A percentile compares a stretch with the other conserved stretches of the same genome.
Conservation (phyloP, 2,113 vertebrate genomes). For the Rhegmatorhina hoffmannsi region DNA sequence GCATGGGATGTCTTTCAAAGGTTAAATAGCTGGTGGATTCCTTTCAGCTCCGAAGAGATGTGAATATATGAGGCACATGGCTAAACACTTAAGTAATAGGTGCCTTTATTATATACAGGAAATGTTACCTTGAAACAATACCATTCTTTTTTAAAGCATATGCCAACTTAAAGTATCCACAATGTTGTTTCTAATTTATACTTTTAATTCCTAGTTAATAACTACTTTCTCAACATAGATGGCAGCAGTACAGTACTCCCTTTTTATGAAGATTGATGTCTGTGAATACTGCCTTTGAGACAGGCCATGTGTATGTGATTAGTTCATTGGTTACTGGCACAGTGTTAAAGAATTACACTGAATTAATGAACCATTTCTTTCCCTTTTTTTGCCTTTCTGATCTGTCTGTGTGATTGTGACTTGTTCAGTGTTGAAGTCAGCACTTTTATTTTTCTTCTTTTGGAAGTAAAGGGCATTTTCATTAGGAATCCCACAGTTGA, state of each 20-base stretch:
- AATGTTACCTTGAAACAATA: not conserved
- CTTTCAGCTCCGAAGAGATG: not conserved
- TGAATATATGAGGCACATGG: not conserved
- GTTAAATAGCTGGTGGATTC: not conserved
- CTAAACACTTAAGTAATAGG: not conserved
- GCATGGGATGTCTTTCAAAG: not conserved
- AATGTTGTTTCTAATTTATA: not conserved
- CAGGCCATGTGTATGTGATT: constrained; percentile 11
- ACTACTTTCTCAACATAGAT: not conserved
- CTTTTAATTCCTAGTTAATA: not conserved
- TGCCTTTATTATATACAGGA: not conserved
- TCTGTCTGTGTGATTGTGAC: not conserved
- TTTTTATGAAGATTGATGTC: constrained; percentile 4
- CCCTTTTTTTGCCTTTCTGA: not conserved
- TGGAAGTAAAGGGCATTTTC: not conserved
- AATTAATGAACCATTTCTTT: constrained; percentile 7
- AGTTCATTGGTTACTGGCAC: not conserved
- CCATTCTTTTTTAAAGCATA: not conserved
- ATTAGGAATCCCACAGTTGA: not conserved
- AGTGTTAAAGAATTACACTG: constrained; percentile 20
- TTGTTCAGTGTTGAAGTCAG: constrained; percentile 20
- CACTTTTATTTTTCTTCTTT: constrained; percentile 36
- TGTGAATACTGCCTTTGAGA: constrained; percentile 27
- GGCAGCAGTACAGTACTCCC: not conserved
- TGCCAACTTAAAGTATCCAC: not conserved